Evolutionary conservation across 53 echinoderm and acorn worm species (phyloP), one percentile per base, ranked within the genome.

Genomic region (Pentamera pediparva): DNA sequence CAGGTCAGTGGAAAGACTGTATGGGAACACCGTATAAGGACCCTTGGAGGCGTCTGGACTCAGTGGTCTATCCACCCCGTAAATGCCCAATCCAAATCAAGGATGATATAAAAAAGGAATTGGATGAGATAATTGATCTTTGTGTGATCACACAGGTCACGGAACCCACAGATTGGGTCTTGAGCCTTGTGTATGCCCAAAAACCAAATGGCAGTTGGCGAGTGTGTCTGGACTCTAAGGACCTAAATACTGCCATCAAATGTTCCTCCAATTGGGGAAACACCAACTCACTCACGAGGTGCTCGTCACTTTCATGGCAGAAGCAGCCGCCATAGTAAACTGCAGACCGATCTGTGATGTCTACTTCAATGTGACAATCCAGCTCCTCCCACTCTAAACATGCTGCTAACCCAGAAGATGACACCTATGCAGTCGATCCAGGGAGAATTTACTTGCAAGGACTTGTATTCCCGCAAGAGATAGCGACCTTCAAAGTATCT

Each of bases 201-300:
- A n/a, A n/a, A n/a, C n/a, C n/a, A n/a, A n/a, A n/a, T n/a, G n/a
- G n/a, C n/a, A n/a, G n/a, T n/a, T n/a, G n/a, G n/a, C n/a, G n/a
- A n/a, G n/a, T n/a, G n/a, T n/a, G n/a, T n/a, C 69, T 82, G 29
- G 76, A 82, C 12, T 25, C 82, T 4, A n/a, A n/a, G n/a, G n/a
- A n/a, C n/a, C n/a, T n/a, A n/a, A n/a, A n/a, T n/a, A n/a, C n/a
- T n/a, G n/a, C n/a, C n/a, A n/a, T n/a, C n/a, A n/a, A n/a, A 82
- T 82, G 76, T 82, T 82, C 39, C 17, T 39, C 4, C 69, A 77
- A 22, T 70, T 83, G 7, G 83, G 83, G 11, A 58, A 72, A 58
- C 83, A 83, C 26, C 77, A 56, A 30, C 49, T 78, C 3, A 84
- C 84, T n/a, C 78, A 78, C 38, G 83, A 77, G 53, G 71, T 77